phyloP scores from a whole-genome alignment of 2,113 vertebrate species.

The Manacus vitellinus region DNA sequence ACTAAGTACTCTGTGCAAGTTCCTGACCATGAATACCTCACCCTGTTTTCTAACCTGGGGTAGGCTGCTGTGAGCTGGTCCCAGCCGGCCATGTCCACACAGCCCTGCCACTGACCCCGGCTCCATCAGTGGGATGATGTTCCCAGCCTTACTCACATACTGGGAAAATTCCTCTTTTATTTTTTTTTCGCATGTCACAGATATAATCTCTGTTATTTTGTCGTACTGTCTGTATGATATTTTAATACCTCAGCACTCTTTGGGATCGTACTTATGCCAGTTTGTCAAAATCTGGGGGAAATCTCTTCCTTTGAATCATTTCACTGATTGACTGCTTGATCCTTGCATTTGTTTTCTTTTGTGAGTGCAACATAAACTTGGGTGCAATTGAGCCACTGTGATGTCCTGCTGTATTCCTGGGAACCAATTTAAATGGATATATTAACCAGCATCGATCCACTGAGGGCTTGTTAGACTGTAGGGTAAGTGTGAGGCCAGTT shows the following conservation, averaged over 20 bases:
- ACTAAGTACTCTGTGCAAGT: neutral
- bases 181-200: too few species aligned
- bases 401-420: neutral
- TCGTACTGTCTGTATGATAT: neutral
- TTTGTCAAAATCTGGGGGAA: neutral
- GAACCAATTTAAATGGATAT: neutral
- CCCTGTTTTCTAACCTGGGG: neutral
- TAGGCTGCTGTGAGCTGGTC: fast-evolving
- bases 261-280: neutral
- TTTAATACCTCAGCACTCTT: neutral
- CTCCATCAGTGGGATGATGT: neutral
- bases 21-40: neutral
- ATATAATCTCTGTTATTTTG: neutral
- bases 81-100: neutral
- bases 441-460: fast-evolving
- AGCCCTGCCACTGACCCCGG: neutral
- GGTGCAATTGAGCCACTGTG: neutral
- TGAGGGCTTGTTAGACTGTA: neutral
- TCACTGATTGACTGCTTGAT: neutral
- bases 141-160: neutral
- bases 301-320: neutral
- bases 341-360: neutral
- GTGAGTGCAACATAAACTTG: neutral
- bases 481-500: neutral
- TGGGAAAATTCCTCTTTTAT: neutral